These are phyloP conservation scores for Drepana arcuata DNA, from an alignment of 1,140 invertebrate genomes.

Conservation along the genomic window DNA sequence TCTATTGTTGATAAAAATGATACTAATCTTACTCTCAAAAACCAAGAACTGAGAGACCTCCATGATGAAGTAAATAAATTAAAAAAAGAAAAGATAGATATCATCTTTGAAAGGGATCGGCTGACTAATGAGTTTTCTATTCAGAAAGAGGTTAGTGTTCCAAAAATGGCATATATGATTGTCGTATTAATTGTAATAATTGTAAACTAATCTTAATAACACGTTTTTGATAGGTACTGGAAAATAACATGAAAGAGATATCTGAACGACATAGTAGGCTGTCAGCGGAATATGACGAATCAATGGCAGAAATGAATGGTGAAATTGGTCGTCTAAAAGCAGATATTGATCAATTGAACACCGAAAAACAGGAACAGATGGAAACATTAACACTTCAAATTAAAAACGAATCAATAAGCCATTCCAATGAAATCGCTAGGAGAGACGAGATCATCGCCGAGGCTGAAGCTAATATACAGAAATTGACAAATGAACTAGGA, in stretches of 20 bases:
- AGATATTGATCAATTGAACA: constrained; percentile 51
- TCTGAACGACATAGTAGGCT: constrained; percentile 21
- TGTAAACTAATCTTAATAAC: neutral
- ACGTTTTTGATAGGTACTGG: constrained; percentile 29
- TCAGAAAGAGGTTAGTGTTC: constrained; percentile 48
- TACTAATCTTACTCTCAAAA: constrained; percentile 30
- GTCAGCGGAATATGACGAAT: constrained; percentile 26
- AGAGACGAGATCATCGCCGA: constrained; percentile 43
- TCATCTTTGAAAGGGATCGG: constrained; percentile 26
- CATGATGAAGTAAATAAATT: constrained; percentile 28
- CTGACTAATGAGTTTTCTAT: constrained; percentile 13
- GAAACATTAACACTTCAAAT: constrained; percentile 22
- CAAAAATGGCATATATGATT: neutral
- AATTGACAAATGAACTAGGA: constrained; percentile 36
- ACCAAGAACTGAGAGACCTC: constrained; percentile 29
- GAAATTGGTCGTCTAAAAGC: constrained; percentile 55
- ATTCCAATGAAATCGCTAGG: constrained; percentile 14
- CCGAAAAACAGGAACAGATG: constrained; percentile 49
- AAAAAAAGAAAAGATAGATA: constrained; percentile 19
- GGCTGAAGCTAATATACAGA: constrained; percentile 32
- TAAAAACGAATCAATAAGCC: constrained; percentile 11
- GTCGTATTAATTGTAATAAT: neutral
- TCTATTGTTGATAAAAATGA: constrained; percentile 23
- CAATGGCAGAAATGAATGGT: constrained; percentile 30
- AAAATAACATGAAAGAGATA: constrained; percentile 30